These are phyloP conservation scores for Chinchilla lanigera DNA, from an alignment of 2,113 vertebrate species.

Conservation along the genomic window DNA sequence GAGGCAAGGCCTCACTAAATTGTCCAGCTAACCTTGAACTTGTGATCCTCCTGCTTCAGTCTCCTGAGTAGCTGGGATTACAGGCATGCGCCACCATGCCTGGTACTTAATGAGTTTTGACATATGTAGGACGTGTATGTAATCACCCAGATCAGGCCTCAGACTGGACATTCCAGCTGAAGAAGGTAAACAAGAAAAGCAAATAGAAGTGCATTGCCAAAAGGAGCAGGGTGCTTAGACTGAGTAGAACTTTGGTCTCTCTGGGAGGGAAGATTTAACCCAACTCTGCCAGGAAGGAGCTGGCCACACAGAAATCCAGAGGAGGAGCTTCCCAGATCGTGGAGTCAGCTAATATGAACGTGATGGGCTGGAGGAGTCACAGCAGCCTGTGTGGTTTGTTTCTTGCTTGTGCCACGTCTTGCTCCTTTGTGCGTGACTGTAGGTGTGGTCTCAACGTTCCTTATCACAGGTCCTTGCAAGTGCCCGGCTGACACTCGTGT, in stretches of 20 bases:
- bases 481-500: background rate
- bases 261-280: background rate
- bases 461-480: background rate
- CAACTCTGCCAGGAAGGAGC: background rate
- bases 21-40: background rate
- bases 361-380: background rate
- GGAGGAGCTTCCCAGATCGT: background rate
- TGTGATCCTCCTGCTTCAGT: background rate
- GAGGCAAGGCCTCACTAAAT: background rate
- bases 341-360: background rate
- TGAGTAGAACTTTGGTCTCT: background rate
- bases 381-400: background rate
- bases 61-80: background rate
- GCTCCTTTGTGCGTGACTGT: background rate
- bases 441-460: background rate
- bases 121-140: background rate
- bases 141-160: background rate
- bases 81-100: background rate
- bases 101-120: background rate
- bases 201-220: fast-evolving
- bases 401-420: background rate
- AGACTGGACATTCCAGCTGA: background rate
- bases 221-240: background rate
- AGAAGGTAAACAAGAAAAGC: background rate
- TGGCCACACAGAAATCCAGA: too few relatives aligned